These are phyloP conservation scores for Aplodontia rufa DNA, from an alignment of 2,113 vertebrate genomes.

Conservation along the genomic window DNA sequence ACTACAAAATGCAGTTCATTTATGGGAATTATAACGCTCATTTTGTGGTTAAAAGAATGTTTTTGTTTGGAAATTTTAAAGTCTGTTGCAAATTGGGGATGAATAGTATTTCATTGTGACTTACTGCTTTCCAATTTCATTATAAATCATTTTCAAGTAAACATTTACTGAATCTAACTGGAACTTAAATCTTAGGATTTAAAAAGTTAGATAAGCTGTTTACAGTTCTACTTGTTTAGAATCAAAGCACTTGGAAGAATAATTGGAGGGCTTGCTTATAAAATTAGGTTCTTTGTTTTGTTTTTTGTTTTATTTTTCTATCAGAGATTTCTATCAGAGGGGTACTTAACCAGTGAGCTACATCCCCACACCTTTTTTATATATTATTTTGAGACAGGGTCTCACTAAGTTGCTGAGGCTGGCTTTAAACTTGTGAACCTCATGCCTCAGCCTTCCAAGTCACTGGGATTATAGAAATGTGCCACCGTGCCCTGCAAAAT, in stretches of 20 bases:
- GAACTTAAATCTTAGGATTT: neutral
- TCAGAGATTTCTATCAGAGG: too few species aligned
- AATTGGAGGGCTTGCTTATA: neutral
- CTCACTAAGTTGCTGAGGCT: too few species aligned
- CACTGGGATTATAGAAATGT: too few species aligned
- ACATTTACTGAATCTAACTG: slow-evolving; percentile 1
- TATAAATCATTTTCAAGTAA: neutral
- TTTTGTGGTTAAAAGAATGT: neutral
- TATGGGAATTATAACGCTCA: neutral
- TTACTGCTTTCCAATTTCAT: neutral
- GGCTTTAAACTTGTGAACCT: too few species aligned
- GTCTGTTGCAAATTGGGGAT: neutral
- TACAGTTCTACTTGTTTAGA: neutral
- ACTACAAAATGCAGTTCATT: slow-evolving; percentile 4
- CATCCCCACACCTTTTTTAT: too few species aligned
- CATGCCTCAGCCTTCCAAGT: too few species aligned
- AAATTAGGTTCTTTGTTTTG: too few species aligned
- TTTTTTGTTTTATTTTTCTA: too few species aligned
- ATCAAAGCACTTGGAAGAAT: neutral
- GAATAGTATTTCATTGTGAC: neutral
- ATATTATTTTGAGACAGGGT: too few species aligned
- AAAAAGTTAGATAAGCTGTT: neutral
- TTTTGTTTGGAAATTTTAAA: slow-evolving; percentile 39
- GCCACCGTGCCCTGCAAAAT: too few species aligned
- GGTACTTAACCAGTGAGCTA: too few species aligned